phyloP scores from a whole-genome alignment of 2,888 invertebrate species.

The Cheilosia vulpina region DNA sequence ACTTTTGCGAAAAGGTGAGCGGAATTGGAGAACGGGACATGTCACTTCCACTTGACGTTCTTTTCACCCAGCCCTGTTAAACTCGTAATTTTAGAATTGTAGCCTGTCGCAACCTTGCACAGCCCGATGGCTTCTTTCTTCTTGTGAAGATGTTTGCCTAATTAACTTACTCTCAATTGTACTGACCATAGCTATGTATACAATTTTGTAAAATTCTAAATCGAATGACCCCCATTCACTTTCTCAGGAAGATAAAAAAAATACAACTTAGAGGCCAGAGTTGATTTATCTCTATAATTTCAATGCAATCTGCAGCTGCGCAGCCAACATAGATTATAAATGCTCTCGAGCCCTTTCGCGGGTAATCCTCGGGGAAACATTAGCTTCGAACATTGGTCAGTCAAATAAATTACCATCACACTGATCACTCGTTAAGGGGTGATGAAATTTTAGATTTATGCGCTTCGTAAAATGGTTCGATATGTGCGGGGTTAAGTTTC shows the following conservation, averaged over 20 bases:
- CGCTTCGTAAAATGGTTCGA: slow-evolving; percentile 33
- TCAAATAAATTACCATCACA: slow-evolving; percentile 53
- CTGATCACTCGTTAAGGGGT: slow-evolving; percentile 65
- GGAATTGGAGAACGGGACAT: too few species aligned
- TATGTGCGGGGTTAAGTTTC: slow-evolving; percentile 53
- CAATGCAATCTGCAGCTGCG: slow-evolving; percentile 47
- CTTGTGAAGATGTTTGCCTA: too few species aligned
- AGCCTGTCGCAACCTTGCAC: too few species aligned
- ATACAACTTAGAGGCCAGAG: background rate
- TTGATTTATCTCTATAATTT: slow-evolving; percentile 41
- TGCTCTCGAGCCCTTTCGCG: slow-evolving; percentile 40
- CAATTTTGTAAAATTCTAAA: too few species aligned
- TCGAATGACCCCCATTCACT: too few species aligned
- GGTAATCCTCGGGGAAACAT: slow-evolving; percentile 53
- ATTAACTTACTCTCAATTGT: too few species aligned
- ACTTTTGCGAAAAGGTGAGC: too few species aligned
- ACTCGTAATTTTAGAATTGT: too few species aligned
- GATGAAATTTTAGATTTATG: slow-evolving; percentile 63
- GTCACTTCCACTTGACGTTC: too few species aligned
- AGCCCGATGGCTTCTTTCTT: too few species aligned
- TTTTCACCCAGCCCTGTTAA: too few species aligned
- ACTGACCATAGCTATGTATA: too few species aligned
- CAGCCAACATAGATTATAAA: slow-evolving; percentile 16
- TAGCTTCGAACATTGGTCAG: slow-evolving; percentile 57
- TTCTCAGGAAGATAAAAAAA: background rate